Evolutionary conservation across 1,140 invertebrate genomes (phyloP).

Genomic region (Drosophila paulistorum): DNA sequence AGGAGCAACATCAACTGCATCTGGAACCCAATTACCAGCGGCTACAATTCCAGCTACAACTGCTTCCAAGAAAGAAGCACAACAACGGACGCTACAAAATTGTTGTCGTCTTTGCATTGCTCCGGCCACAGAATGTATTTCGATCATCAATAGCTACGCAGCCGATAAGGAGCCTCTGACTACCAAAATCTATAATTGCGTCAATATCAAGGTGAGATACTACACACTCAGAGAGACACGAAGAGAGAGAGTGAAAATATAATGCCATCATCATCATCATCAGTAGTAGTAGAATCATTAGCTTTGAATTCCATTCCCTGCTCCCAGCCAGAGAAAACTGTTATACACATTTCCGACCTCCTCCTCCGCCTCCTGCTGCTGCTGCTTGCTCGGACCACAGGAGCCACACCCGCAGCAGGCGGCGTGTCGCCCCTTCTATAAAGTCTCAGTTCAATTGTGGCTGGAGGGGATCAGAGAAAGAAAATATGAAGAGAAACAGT

Average conservation of each 20-base stretch:
- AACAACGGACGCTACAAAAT: constrained; percentile 61
- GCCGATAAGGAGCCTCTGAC: constrained; percentile 82
- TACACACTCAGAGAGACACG: neutral
- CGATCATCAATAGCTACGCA: constrained; percentile 82
- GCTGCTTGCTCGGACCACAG: neutral
- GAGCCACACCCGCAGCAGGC: constrained; percentile 16
- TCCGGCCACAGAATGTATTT: constrained; percentile 81
- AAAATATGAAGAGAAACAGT: neutral
- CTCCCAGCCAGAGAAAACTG: constrained; percentile 25
- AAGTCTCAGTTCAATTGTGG: neutral
- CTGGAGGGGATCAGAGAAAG: constrained; percentile 23
- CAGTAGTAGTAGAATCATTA: constrained; percentile 6
- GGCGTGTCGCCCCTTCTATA: neutral
- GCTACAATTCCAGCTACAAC: constrained; percentile 2
- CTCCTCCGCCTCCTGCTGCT: neutral
- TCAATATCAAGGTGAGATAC: constrained; percentile 80
- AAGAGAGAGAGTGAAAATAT: constrained; percentile 22
- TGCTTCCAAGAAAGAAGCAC: constrained; percentile 16
- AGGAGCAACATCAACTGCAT: constrained; percentile 13
- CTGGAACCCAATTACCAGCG: neutral
- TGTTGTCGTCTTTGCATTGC: constrained; percentile 82
- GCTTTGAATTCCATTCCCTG: neutral
- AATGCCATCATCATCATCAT: constrained; percentile 53
- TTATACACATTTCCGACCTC: constrained; percentile 40
- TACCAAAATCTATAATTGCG: constrained; percentile 81